Evolutionary conservation across 2,113 vertebrate species (phyloP), one percentile per base, ranked within the genome.

Genomic region (Xyrauchen texanus): DNA sequence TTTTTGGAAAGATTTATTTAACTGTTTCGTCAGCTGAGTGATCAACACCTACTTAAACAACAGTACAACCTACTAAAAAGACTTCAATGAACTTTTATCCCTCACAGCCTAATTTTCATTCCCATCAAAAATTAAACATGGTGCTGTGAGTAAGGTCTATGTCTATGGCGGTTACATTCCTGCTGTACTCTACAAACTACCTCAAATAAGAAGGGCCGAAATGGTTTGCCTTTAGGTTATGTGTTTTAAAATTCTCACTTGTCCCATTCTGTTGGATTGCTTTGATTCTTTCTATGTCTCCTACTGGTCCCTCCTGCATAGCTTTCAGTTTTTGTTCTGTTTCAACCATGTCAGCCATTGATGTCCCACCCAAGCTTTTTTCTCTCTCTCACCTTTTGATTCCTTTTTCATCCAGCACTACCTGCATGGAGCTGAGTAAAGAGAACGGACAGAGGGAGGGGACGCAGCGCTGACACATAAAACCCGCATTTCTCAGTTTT

Each of bases 401-500:
- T 93, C 90, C 90, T 90, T 92, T 93, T 92, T 93, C 90, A 92
- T 93, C 91, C 79, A 80, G 90, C 53, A 70, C 91, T 88, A 85
- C 86, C 89, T 91, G 90, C 86, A 90, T 89, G 82, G 88, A 86
- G 79, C 84, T 86, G 55, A 11, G 80, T 82, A 83, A 89, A 81
- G 71, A 82, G 47, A 88, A 79, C 79, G 82, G 47, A 78, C 34
- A 44, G 77, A 67, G 78, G 93, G 91, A 92, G 91, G 80, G 91
- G 90, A 86, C 85, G 87, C 88, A 88, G 82, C 87, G 87, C 90
- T 94, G 94, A 95, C 95, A 95, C 92, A 93, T 92, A 95, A 94
- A 94, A 94, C 93, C 94, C 87, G 89, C 88, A 87, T 94, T 95
- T 94, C 94, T 96, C 94, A 92, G 93, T 94, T 95, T 96, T 96